A percentile compares a stretch with the other conserved stretches of the same genome.
Conservation (phyloP, 2,888 invertebrate species). For the Bursaphelenchus okinawaensis region DNA sequence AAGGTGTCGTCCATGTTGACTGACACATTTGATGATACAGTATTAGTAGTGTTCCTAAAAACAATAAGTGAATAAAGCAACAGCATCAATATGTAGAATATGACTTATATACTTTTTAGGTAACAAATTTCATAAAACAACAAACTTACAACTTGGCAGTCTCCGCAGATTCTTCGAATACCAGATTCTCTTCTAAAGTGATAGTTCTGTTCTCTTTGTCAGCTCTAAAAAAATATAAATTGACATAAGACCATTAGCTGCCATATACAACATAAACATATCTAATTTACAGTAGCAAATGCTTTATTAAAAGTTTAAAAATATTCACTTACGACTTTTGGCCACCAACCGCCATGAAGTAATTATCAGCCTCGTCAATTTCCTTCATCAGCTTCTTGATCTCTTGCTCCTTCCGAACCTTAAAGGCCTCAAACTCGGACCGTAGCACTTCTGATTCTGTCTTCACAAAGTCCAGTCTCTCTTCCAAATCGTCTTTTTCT, state of each 20-base stretch:
- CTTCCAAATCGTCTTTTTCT: neutral
- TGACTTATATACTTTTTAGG: neutral
- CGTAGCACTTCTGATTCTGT: neutral
- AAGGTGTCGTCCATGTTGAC: neutral
- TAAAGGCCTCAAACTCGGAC: neutral
- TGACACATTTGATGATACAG: neutral
- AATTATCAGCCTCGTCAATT: neutral
- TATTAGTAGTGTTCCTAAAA: neutral
- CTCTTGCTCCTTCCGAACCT: neutral
- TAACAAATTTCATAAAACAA: neutral
- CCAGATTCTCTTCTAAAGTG: neutral
- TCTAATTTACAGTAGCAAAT: too few relatives aligned
- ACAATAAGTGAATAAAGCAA: neutral
- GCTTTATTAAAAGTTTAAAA: too few relatives aligned
- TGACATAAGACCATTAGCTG: too few relatives aligned
- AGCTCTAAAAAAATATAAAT: neutral
- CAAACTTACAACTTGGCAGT: neutral
- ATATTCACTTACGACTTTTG: neutral
- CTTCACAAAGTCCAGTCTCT: neutral
- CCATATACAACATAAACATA: too few relatives aligned
- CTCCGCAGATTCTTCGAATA: neutral
- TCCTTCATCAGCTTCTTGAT: neutral
- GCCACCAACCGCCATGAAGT: neutral
- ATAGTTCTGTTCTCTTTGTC: neutral
- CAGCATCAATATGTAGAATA: neutral